Conservation (phyloP, 2,888 invertebrate genomes). For the Brachyopa scutellaris region DNA sequence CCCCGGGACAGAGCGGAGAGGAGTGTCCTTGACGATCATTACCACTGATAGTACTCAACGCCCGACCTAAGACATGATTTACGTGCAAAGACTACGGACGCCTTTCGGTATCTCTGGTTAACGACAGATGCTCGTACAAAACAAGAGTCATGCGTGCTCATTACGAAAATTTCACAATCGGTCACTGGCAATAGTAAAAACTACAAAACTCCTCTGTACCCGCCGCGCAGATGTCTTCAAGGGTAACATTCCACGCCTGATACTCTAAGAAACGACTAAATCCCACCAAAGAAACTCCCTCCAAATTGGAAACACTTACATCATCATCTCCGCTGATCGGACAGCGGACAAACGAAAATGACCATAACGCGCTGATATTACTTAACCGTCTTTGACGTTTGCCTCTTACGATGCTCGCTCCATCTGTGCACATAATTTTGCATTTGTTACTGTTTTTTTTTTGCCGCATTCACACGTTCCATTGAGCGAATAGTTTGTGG, state of each 20-base stretch:
- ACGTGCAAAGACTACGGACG: conserved; percentile 42
- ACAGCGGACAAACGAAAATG: conserved; percentile 14
- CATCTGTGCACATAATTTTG: conserved; percentile 50
- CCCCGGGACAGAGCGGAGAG: not conserved
- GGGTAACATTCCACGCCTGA: conserved; percentile 16
- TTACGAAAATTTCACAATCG: conserved; percentile 31
- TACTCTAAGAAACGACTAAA: not conserved
- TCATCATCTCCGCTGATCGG: conserved; percentile 4
- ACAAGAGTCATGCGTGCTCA: conserved; percentile 24
- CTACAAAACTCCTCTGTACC: not conserved
- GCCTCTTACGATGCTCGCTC: conserved; percentile 31
- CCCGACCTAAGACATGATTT: conserved; percentile 20
- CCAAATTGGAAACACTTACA: conserved; percentile 46
- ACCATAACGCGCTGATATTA: conserved; percentile 57
- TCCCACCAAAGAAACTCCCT: not conserved
- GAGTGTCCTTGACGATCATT: conserved; percentile 48
- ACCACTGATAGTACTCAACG: conserved; percentile 1
- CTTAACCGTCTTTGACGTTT: conserved; percentile 56
- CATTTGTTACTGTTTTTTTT: conserved; percentile 32
- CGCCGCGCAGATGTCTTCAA: conserved; percentile 10
- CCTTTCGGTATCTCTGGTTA: conserved; percentile 15
- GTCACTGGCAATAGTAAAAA: not conserved
- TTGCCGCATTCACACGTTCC: conserved; percentile 27
- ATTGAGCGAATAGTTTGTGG: not conserved
- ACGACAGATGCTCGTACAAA: too few relatives aligned